These are phyloP conservation scores for Lithobius niger DNA, from an alignment of 1,140 invertebrate genomes.

Conservation along the genomic window DNA sequence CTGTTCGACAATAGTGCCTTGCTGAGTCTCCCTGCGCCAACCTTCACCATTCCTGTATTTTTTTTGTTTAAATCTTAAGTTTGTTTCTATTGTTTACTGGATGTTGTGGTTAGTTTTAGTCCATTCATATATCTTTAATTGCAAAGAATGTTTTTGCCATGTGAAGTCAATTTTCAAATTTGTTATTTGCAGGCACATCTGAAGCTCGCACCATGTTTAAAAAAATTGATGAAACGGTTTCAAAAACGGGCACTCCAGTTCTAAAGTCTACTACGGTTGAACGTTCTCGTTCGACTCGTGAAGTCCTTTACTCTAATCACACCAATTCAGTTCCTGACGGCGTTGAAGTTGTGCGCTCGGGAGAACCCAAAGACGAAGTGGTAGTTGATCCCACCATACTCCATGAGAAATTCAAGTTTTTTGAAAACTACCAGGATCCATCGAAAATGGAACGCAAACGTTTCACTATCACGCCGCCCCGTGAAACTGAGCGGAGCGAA, in stretches of 20 bases:
- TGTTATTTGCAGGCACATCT: constrained; percentile 57
- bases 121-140: not conserved
- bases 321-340: not conserved
- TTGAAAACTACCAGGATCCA: constrained; percentile 60
- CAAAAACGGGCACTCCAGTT: constrained; percentile 7
- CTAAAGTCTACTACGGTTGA: constrained; percentile 8
- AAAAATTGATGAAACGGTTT: constrained; percentile 54
- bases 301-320: constrained; percentile 1
- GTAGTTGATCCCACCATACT: constrained; percentile 59
- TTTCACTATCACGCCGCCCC: constrained; percentile 72
- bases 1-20: too few species aligned
- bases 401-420: constrained; percentile 74
- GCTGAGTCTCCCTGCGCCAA: too few species aligned
- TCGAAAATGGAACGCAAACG: constrained; percentile 43
- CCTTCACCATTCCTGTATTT: too few species aligned
- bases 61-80: not conserved
- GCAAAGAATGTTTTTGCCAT: too few species aligned
- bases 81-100: not conserved
- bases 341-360: constrained; percentile 38
- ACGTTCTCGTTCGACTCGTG: not conserved
- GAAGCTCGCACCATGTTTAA: constrained; percentile 71
- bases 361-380: constrained; percentile 1
- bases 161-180: not conserved
- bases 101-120: not conserved
- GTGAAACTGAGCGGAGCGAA: constrained; percentile 45